Evolutionary conservation across 2,113 vertebrate genomes (phyloP).

Genomic region (Sclerurus mexicanus): DNA sequence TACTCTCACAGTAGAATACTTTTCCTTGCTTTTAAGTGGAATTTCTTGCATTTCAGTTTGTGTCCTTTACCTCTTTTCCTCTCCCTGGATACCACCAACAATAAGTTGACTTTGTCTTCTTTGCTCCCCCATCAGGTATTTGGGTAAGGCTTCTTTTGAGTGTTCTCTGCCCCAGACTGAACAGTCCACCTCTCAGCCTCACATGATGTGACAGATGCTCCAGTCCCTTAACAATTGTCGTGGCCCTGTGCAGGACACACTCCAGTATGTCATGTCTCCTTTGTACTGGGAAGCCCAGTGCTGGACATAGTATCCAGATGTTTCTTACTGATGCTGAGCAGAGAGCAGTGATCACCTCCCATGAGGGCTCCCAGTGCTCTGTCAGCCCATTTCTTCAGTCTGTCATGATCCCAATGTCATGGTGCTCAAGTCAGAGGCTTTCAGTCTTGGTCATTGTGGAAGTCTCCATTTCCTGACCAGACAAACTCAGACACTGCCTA

Average conservation of each 20-base stretch:
- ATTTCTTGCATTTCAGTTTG: not conserved
- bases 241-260: not conserved
- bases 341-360: not conserved
- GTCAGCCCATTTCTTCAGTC: not conserved
- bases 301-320: not conserved
- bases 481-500: not conserved
- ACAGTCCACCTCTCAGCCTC: not conserved
- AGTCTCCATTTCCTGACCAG: not conserved
- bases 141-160: not conserved
- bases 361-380: not conserved
- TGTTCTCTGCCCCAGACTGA: not conserved
- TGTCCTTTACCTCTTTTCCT: not conserved
- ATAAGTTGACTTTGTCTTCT: not conserved
- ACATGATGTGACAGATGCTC: not conserved
- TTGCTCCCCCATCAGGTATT: not conserved
- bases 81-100: not conserved
- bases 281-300: not conserved
- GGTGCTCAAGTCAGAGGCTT: not conserved
- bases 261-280: not conserved
- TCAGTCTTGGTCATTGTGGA: not conserved
- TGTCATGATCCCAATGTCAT: not conserved
- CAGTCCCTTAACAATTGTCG: not conserved
- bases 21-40: not conserved
- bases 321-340: not conserved
- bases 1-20: not conserved